phyloP scores from a whole-genome alignment of 2,888 invertebrate species.

The Pachycephus smyrnensis region DNA sequence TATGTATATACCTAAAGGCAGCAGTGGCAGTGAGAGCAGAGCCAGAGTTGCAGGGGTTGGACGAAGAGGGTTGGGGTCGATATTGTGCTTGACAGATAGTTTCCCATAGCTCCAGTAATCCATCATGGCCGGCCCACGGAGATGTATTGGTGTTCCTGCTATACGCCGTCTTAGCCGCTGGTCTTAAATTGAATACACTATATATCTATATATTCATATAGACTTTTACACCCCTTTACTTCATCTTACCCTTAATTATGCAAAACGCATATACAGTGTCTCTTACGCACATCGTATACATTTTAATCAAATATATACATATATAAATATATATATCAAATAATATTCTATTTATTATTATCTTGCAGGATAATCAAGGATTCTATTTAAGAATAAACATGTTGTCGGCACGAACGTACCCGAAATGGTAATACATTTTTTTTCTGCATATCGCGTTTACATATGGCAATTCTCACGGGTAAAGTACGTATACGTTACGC shows the following conservation, averaged over 20 bases:
- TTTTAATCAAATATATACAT: neutral
- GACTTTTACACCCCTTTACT: neutral
- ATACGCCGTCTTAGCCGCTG: slow-evolving; percentile 54
- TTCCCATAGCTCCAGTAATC: slow-evolving; percentile 65
- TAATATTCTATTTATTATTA: neutral
- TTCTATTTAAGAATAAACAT: neutral
- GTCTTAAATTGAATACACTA: slow-evolving; percentile 53
- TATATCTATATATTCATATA: neutral
- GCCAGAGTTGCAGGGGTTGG: slow-evolving; percentile 55
- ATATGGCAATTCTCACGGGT: neutral
- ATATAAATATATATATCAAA: neutral
- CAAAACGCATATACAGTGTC: neutral
- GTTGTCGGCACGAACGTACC: neutral
- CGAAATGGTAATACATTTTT: neutral
- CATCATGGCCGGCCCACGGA: slow-evolving; percentile 65
- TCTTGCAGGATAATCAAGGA: neutral
- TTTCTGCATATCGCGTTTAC: neutral
- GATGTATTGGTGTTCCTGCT: slow-evolving; percentile 64
- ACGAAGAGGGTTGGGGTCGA: slow-evolving; percentile 65
- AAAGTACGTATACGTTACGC: neutral
- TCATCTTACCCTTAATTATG: neutral
- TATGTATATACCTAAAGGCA: neutral
- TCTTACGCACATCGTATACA: neutral
- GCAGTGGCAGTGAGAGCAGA: slow-evolving; percentile 36
- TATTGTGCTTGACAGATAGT: slow-evolving; percentile 68